Conservation (phyloP, 37 sponge, comb jelly and placozoan genomes). For the Crambe crambe region DNA sequence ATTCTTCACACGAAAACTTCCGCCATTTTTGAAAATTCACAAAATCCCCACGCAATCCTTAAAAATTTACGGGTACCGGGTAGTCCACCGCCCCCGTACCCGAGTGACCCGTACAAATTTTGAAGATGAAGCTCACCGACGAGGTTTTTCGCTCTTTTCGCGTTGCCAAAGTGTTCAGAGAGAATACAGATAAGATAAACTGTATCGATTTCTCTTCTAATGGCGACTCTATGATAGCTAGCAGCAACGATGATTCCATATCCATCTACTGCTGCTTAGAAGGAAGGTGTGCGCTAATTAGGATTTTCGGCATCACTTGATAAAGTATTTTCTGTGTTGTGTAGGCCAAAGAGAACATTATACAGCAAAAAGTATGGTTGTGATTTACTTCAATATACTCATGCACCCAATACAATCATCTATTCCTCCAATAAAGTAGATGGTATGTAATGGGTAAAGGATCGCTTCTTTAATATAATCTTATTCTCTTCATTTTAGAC, state of each 20-base stretch:
- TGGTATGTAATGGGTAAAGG: no score
- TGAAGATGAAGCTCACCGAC: conserved; percentile 88
- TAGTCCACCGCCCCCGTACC: no score
- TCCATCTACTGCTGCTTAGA: conserved; percentile 94
- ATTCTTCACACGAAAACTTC: no score
- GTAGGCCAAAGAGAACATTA: conserved; percentile 85
- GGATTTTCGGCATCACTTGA: background rate
- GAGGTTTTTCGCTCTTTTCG: conserved; percentile 85
- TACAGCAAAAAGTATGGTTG: conserved; percentile 98
- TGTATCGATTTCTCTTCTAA: conserved; percentile 86
- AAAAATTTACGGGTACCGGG: no score
- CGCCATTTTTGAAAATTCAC: no score
- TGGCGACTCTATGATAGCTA: conserved; percentile 94
- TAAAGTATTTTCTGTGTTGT: background rate
- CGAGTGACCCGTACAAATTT: background rate
- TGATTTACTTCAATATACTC: conserved; percentile 94
- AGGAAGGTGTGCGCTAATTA: conserved; percentile 76
- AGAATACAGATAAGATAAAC: conserved; percentile 91
- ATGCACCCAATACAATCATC: conserved; percentile 95
- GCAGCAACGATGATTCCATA: conserved; percentile 96
- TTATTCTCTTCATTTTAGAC: conserved; percentile 38
- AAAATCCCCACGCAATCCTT: no score
- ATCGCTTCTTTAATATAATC: background rate
- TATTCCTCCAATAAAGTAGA: conserved; percentile 95
- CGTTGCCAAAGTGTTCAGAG: conserved; percentile 96